Evolutionary conservation across 37 sponge, comb jelly and placozoan species (phyloP), one percentile per base, ranked within the genome.

Genomic region (Geodia barretti): DNA sequence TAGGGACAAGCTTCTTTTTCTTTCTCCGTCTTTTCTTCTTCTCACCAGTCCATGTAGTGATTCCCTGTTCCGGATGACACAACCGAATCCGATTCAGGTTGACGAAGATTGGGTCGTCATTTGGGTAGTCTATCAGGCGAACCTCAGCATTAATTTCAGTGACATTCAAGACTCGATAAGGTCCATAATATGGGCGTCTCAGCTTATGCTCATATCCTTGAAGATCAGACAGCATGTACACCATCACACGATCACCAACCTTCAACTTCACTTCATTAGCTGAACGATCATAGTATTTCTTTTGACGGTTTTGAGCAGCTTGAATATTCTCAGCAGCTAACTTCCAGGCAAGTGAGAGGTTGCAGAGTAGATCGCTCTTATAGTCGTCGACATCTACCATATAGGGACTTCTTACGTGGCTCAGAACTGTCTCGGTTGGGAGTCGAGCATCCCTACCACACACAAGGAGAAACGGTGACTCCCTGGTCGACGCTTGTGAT

Each of bases 381-480:
- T 66, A 87, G 38, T 87, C 87, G 29, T 74, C 81, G 0, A 80
- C 41, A 66, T 87, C 87, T 1, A 87, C 76, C 0, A 33, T 2
- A 42, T 73, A 75, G 21, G 87, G 78, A 39, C 34, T 60, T 24
- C 38, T 43, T 21, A 3, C 66, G 38, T 39, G 68, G 25, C 38
- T 34, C 66, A 85, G 39, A 11, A 54, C 59, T 0, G 75, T 35
- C 2, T 80, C 87, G 4, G 75, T 80, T 28, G 81, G 87, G 32
- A 87, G 14, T 62, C 87, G 5, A 0, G 81, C 60, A 34, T 79
- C 70, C 21, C 87, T 43, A 21, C 81, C 87, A 75, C 80, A 87
- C 71, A 76, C 35, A 21, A 87, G 61, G 37, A 62, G 83, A 64
- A 83, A 89, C 40, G 84, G 89, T 1, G 79, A 78, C 39, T 83